Base-by-base conservation (phyloP, 2,113 vertebrate genomes). In the Percina caprodes region DNA sequence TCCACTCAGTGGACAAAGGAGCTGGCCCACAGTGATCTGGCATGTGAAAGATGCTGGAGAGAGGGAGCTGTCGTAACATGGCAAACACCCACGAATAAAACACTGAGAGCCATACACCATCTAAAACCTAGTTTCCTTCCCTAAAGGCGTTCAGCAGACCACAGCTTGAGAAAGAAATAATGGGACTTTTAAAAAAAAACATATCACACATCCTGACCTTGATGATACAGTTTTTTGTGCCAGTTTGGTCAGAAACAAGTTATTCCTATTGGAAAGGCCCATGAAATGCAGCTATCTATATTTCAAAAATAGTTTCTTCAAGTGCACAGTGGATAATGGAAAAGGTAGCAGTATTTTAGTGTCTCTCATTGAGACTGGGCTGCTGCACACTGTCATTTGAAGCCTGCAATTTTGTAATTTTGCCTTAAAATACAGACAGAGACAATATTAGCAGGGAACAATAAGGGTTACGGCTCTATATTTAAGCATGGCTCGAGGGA, bases 1-100 rank as follows among this genome's bases (percentile, higher is more conserved):
- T 84, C 84, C 87, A 52, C 68, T 67, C n/a, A 7, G 67, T 39
- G 74, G 79, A 76, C 6, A 30, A 67, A 82, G 71, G 74, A 79
- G n/a, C 55, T 45, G 69, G 63, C 65, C 84, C 61, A 16, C 74
- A 66, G 83, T 66, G 69, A 73, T 80, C 19, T 76, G 89, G 67
- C 71, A 16, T 35, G 63, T 75, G 74, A 68, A 63, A 66, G 65
- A 82, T 58, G 84, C 68, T 33, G 66, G 14, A 62, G 74, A 72
- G 61, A 65, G 14, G 49, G 77, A 73, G 82, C 62, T 60, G 79
- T 85, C 73, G 23, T 26, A 48, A 69, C 67, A 19, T 82, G 85
- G 75, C 83, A 62, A 73, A 52, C 75, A 45, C 74, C 65, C 77
- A 73, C 77, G 11, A 8, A 59, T 62, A 51, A 74, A 79, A 74